Conservation (phyloP, 37 sponge, comb jelly and placozoan genomes). For the Cliona cf. orientalis region DNA sequence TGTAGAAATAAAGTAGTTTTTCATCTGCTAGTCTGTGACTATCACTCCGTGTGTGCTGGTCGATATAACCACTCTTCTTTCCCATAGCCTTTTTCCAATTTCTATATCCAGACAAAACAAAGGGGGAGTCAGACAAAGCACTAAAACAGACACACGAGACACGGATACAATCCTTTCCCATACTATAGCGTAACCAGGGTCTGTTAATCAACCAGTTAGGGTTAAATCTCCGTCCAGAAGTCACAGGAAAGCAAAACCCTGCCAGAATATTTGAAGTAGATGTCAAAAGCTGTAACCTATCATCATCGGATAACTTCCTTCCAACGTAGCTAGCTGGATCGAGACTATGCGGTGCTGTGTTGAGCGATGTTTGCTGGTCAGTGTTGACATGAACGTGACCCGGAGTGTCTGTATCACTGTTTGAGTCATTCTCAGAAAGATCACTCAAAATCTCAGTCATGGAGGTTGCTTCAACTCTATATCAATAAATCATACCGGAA, state of each 20-base stretch:
- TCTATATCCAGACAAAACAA: background rate
- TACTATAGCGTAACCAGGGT: background rate
- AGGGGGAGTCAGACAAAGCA: background rate
- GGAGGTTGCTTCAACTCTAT: too few relatives aligned
- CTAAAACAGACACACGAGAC: background rate
- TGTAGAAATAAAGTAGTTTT: background rate
- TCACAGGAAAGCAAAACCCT: background rate
- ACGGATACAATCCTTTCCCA: background rate
- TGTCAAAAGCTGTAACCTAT: background rate
- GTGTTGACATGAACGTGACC: too few relatives aligned
- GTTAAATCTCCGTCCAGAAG: background rate
- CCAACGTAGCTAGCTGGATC: background rate
- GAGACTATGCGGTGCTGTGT: background rate
- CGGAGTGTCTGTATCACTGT: too few relatives aligned
- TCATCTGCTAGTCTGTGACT: background rate
- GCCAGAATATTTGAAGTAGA: background rate
- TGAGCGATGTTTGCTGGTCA: too few relatives aligned
- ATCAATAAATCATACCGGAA: too few relatives aligned
- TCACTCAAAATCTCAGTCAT: too few relatives aligned
- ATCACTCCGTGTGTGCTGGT: background rate
- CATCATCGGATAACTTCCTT: background rate
- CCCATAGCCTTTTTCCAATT: background rate
- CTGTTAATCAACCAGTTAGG: background rate
- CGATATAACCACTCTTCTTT: background rate
- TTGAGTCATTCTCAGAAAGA: too few relatives aligned